Evolutionary conservation across 1,140 invertebrate species (phyloP).

Genomic region (Ceratoteleas bidentatus): DNA sequence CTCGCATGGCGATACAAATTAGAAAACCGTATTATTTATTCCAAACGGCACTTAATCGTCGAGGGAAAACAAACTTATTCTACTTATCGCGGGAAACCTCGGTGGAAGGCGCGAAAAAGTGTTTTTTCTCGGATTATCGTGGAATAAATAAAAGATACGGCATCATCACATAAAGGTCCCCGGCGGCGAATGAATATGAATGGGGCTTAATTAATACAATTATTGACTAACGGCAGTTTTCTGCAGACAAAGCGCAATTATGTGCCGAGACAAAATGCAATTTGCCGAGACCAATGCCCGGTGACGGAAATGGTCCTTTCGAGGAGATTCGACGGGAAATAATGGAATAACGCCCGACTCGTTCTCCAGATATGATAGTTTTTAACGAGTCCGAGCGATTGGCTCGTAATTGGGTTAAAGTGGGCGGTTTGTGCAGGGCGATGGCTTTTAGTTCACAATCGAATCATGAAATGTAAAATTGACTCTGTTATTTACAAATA

Average conservation of each 20-base stretch:
- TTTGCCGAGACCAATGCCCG: constrained; percentile 19
- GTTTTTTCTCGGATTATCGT: not conserved
- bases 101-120: too few relatives aligned
- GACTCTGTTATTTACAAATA: too few relatives aligned
- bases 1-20: constrained; percentile 3
- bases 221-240: constrained; percentile 19
- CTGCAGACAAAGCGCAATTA: not conserved
- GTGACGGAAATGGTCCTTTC: constrained; percentile 21
- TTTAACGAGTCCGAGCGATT: not conserved
- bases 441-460: too few relatives aligned
- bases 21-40: constrained; percentile 13
- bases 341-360: constrained; percentile 1
- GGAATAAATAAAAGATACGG: constrained; percentile 2
- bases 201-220: constrained; percentile 17
- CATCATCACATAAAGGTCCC: constrained; percentile 9
- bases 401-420: too few relatives aligned
- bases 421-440: too few relatives aligned
- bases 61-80: constrained; percentile 4
- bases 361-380: constrained; percentile 3
- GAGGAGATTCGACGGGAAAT: constrained; percentile 24
- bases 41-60: not conserved
- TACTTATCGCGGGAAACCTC: too few relatives aligned
- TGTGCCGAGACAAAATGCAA: constrained; percentile 14
- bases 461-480: too few relatives aligned
- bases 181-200: constrained; percentile 7